Evolutionary conservation across 2,113 vertebrate species (phyloP).

Genomic region (Hypomesus transpacificus): DNA sequence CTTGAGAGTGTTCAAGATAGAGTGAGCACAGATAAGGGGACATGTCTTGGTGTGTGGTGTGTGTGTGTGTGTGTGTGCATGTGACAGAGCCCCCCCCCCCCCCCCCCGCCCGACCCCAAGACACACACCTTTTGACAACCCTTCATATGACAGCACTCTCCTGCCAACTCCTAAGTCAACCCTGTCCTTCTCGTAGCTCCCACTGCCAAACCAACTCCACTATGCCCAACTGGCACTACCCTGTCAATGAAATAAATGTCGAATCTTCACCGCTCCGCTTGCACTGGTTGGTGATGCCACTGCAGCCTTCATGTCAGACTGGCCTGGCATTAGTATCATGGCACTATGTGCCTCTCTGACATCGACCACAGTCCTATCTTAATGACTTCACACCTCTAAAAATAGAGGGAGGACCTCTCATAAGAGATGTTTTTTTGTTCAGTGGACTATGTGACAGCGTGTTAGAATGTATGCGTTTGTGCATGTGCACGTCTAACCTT

Average conservation of each 20-base stretch:
- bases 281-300: neutral
- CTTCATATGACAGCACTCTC: neutral
- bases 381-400: conserved; percentile 46
- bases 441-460: conserved; percentile 19
- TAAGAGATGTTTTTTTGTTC: conserved; percentile 24
- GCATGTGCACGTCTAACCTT: neutral
- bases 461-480: conserved; percentile 18
- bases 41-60: neutral
- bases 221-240: neutral
- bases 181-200: neutral
- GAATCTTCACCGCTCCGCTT: neutral
- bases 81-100: neutral
- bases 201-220: neutral
- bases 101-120: neutral
- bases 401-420: conserved; percentile 31
- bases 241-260: neutral
- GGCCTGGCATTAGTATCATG: neutral
- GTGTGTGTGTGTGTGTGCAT: too few relatives aligned
- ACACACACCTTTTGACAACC: neutral
- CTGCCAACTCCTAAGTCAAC: neutral
- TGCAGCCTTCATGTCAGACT: neutral
- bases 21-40: neutral
- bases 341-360: neutral
- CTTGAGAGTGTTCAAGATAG: neutral
- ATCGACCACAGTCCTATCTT: conserved; percentile 7